Percentiles rank a stretch among this genome's conserved stretches.
Conservation (phyloP, 2,113 vertebrate genomes). For the Anolis carolinensis region DNA sequence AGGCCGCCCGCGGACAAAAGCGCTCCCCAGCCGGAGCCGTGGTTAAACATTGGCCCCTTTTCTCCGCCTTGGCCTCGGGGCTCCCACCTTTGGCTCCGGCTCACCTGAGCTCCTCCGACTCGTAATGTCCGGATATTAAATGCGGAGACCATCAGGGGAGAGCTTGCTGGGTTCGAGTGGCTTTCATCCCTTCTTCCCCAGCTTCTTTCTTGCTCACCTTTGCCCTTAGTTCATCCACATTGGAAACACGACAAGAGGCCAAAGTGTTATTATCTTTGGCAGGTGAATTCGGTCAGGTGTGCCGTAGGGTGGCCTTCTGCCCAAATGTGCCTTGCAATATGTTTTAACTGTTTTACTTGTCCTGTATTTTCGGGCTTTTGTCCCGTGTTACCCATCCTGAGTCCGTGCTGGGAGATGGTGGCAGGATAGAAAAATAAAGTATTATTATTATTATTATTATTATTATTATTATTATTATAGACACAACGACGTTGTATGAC, state of each 20-base stretch:
- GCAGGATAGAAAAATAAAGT: too few relatives aligned
- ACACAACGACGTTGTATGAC: too few relatives aligned
- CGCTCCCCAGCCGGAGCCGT: slow-evolving; percentile 59
- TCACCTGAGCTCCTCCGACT: slow-evolving; percentile 46
- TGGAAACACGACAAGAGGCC: slow-evolving; percentile 1
- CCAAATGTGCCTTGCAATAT: fast-evolving
- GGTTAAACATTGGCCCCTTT: slow-evolving; percentile 58
- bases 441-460: too few relatives aligned
- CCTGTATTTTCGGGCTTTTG: too few relatives aligned
- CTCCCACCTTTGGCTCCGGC: slow-evolving; percentile 50
- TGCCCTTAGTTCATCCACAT: not conserved
- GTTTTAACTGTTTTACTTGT: too few relatives aligned
- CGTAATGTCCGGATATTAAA: slow-evolving; percentile 71
- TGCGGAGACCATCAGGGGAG: slow-evolving; percentile 54
- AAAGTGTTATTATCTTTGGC: not conserved
- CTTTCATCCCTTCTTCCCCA: slow-evolving; percentile 35
- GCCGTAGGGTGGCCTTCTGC: not conserved
- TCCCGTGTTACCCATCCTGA: too few relatives aligned
- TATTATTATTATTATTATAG: too few relatives aligned
- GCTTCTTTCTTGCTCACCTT: slow-evolving; percentile 28
- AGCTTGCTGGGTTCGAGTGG: slow-evolving; percentile 61
- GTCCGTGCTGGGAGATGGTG: too few relatives aligned
- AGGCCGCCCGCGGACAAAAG: slow-evolving; percentile 27
- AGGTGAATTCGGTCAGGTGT: not conserved
- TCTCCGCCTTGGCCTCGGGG: slow-evolving; percentile 60